Base-by-base conservation (phyloP, 2,113 vertebrate species). In the Sander vitreus region DNA sequence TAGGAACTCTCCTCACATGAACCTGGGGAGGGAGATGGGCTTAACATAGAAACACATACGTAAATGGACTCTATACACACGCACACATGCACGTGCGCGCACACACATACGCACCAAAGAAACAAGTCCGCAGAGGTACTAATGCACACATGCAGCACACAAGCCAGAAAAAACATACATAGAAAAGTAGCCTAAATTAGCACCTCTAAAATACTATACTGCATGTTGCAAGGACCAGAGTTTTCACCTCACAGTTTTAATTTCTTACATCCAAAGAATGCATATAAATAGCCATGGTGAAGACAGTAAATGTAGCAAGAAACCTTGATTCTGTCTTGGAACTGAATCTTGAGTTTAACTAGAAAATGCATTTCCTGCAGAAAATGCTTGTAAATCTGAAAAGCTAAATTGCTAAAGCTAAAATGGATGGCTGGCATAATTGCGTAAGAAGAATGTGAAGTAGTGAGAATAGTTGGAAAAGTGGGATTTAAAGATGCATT, bases 1-100 rank as follows among this genome's bases (percentile, higher is more conserved):
- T n/a, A 77, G 51, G 59, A 85, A 68, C 27, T 69, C 25, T 75
- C 81, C 81, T 78, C 51, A 59, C 27, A 43, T 83, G 76, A 87
- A 85, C 73, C 74, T 36, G 64, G 64, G 12, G 67, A 80, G 74
- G 68, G 50, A 73, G 65, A 81, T 81, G 55, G 59, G 39, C 25
- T 68, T 43, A 25, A 59, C n/a, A 63, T 27, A 67, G 73, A 62
- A 58, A 54, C 58, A 47, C 63, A 51, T 33, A 30, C 30, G 4
- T 60, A 78, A 53, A 62, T 70, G 45, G 43, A 57, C 76, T 70
- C 18, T n/a, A 30, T 5, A 33, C 33, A 60, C 36, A 55, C 33
- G 11, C 45, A 64, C 43, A 21, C 58, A 15, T 25, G 47, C 62
- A n/a, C 25, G 25, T 25, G 25, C 25, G 30, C 9, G 25, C 51